A percentile compares a stretch with the other conserved stretches of the same genome.
These are phyloP conservation scores for Caenorhabditis zanzibari DNA, from an alignment of 2,888 invertebrate genomes.

Conservation along the genomic window DNA sequence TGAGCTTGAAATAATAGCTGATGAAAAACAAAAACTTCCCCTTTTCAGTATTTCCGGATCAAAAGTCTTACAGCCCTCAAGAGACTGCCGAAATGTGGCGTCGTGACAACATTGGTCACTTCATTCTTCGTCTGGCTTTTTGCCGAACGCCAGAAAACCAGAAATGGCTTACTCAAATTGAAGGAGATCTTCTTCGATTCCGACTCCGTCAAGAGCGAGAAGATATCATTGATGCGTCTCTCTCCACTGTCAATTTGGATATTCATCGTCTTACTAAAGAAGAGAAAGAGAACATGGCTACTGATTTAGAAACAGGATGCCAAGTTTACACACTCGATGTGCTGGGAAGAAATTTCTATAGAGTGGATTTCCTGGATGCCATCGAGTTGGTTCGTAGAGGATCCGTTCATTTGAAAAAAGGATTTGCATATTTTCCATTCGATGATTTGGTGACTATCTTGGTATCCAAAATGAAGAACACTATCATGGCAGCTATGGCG, in stretches of 20 bases:
- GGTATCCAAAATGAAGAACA: constrained; percentile 88
- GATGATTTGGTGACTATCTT: constrained; percentile 92
- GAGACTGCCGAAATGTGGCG: constrained; percentile 60
- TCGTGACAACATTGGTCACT: constrained; percentile 93
- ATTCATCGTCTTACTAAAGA: constrained; percentile 52
- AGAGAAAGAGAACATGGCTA: constrained; percentile 34
- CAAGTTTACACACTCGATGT: no score
- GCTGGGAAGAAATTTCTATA: constrained; percentile 43
- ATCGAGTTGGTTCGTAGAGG: constrained; percentile 90
- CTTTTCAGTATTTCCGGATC: constrained; percentile 39
- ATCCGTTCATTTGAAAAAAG: constrained; percentile 89
- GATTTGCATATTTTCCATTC: constrained; percentile 92
- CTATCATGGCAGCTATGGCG: constrained; percentile 88
- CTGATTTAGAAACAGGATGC: constrained; percentile 36
- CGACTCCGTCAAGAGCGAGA: constrained; percentile 55
- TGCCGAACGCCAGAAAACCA: constrained; percentile 91
- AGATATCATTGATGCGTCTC: constrained; percentile 29
- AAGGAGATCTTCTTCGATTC: constrained; percentile 89
- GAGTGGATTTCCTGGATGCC: constrained; percentile 86
- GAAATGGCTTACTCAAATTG: constrained; percentile 92
- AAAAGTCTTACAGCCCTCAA: background rate
- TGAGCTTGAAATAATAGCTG: constrained; percentile 8
- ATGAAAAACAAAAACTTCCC: background rate
- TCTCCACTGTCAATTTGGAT: constrained; percentile 80
- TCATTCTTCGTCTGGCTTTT: constrained; percentile 93